Evolutionary conservation across 2,113 vertebrate species (phyloP).

Genomic region (Paradisaea rubra): DNA sequence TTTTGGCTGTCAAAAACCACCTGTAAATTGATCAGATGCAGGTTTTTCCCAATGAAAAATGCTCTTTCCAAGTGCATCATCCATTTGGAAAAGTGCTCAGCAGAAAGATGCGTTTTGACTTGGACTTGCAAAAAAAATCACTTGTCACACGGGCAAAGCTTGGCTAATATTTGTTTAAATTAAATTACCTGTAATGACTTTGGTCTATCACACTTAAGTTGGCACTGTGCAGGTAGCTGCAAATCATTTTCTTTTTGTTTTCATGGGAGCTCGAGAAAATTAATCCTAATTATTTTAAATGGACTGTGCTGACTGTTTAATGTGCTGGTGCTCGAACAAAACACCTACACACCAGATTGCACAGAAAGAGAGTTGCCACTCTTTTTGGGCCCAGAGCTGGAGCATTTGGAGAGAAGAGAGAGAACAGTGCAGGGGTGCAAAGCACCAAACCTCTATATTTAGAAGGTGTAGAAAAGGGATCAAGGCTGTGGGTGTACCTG

Average conservation of each 20-base stretch:
- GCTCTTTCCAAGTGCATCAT: neutral
- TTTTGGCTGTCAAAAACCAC: neutral
- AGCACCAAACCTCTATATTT: neutral
- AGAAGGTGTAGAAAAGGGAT: neutral
- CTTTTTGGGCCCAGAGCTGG: neutral
- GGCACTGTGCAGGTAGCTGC: neutral
- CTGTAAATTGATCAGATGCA: neutral
- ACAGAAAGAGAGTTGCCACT: neutral
- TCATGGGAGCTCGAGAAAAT: conserved; percentile 25
- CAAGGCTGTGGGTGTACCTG: neutral
- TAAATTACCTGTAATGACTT: conserved; percentile 15
- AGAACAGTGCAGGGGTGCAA: neutral
- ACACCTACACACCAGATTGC: conserved; percentile 38
- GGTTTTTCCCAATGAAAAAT: neutral
- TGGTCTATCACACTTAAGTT: neutral
- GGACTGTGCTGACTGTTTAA: conserved; percentile 1
- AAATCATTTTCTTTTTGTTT: conserved; percentile 27
- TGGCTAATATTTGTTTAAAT: conserved; percentile 1
- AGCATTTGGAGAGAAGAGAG: neutral
- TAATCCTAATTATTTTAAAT: conserved; percentile 39
- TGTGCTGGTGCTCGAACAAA: conserved; percentile 23
- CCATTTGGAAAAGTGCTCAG: neutral
- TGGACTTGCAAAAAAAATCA: neutral
- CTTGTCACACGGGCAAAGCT: neutral
- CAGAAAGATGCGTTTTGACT: neutral